Conservation (phyloP, 1,140 invertebrate genomes). For the Onthophagus taurus region DNA sequence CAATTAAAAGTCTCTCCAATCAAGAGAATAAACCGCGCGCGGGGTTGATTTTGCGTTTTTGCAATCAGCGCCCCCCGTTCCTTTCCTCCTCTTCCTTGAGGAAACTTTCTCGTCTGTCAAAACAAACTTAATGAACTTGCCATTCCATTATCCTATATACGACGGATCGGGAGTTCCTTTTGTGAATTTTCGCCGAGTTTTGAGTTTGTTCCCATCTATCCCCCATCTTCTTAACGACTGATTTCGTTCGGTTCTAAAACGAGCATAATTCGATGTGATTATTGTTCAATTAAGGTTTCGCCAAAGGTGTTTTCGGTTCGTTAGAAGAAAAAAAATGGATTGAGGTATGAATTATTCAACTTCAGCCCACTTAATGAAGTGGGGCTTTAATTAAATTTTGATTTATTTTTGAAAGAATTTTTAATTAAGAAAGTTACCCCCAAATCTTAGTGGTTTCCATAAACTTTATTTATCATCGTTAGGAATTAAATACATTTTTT, state of each 20-base stretch:
- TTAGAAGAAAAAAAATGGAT: slow-evolving; percentile 10
- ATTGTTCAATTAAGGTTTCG: slow-evolving; percentile 10
- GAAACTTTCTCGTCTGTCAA: slow-evolving; percentile 19
- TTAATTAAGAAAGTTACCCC: slow-evolving; percentile 9
- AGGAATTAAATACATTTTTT: too few relatives aligned
- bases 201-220: slow-evolving; percentile 3
- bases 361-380: slow-evolving; percentile 8
- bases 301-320: slow-evolving; percentile 8
- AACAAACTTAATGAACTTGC: slow-evolving; percentile 26
- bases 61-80: slow-evolving; percentile 26
- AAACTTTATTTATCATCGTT: too few relatives aligned
- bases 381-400: slow-evolving; percentile 10
- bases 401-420: slow-evolving; percentile 11
- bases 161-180: slow-evolving; percentile 4
- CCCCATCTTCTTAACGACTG: slow-evolving; percentile 5
- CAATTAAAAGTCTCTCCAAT: slow-evolving; percentile 31
- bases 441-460: too few relatives aligned
- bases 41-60: slow-evolving; percentile 26
- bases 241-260: slow-evolving; percentile 1
- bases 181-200: slow-evolving; percentile 5
- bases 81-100: too few relatives aligned
- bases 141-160: slow-evolving; percentile 16
- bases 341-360: slow-evolving; percentile 12
- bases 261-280: too few relatives aligned
- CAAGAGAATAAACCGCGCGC: slow-evolving; percentile 23